phyloP scores from a whole-genome alignment of 2,888 invertebrate species.

The Chaitophorus viminalis region DNA sequence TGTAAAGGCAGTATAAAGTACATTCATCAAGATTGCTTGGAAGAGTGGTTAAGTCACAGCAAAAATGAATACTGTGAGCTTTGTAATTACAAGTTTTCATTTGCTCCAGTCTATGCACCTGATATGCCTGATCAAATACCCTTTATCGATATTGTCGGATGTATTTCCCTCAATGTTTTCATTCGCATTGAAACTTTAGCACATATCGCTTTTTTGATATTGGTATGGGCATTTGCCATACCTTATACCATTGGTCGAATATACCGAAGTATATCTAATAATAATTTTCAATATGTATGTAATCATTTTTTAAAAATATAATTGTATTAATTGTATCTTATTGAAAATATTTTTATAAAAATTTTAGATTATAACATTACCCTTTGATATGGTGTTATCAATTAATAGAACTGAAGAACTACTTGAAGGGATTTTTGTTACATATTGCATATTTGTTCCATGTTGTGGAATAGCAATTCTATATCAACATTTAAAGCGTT shows the following conservation, averaged over 20 bases:
- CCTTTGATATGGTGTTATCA: constrained; percentile 91
- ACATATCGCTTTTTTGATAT: constrained; percentile 94
- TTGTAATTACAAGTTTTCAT: constrained; percentile 93
- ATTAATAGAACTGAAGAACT: constrained; percentile 97
- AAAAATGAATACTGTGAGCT: constrained; percentile 98
- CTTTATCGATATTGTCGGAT: constrained; percentile 89
- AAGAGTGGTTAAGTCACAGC: constrained; percentile 99
- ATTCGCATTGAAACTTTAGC: constrained; percentile 96
- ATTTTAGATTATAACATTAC: constrained; percentile 77
- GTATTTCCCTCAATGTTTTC: constrained; percentile 86
- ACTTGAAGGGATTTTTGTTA: constrained; percentile 95
- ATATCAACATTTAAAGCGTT: constrained; percentile 96
- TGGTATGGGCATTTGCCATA: constrained; percentile 97
- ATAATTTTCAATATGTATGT: constrained; percentile 83
- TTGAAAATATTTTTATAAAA: background rate
- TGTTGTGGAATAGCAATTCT: constrained; percentile 98
- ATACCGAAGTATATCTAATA: constrained; percentile 91
- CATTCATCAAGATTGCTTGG: constrained; percentile 97
- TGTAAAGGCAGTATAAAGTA: constrained; percentile 99
- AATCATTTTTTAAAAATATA: background rate
- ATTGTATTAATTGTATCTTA: constrained; percentile 8
- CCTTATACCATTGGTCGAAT: constrained; percentile 96
- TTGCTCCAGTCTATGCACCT: constrained; percentile 99
- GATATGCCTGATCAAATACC: constrained; percentile 99
- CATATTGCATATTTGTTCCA: constrained; percentile 93